These are phyloP conservation scores for Prolemur simus DNA, from an alignment of 2,113 vertebrate genomes.

Conservation along the genomic window DNA sequence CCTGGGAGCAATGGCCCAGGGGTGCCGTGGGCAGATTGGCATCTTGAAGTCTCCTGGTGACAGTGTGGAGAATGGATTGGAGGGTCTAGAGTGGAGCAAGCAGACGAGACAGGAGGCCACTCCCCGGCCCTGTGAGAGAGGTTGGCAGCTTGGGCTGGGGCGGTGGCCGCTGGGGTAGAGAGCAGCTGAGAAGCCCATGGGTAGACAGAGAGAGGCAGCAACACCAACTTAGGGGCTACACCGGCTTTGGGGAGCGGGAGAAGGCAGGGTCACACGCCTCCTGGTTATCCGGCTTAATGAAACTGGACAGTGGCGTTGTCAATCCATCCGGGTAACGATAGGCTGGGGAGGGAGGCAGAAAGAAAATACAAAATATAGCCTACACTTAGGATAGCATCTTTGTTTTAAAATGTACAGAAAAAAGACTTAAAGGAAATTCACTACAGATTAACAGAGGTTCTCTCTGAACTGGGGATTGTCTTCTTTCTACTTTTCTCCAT, in stretches of 20 bases:
- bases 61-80: neutral
- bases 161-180: neutral
- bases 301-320: neutral
- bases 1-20: neutral
- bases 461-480: neutral
- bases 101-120: neutral
- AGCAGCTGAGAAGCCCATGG: neutral
- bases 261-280: neutral
- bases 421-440: neutral
- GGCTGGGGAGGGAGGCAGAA: neutral
- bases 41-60: neutral
- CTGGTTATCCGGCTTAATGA: too few species aligned
- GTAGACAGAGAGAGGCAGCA: neutral
- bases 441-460: neutral
- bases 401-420: neutral
- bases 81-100: neutral
- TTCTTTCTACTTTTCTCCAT: neutral
- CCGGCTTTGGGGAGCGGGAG: neutral
- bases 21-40: neutral
- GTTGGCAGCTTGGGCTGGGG: neutral
- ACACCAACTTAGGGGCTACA: neutral
- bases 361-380: neutral
- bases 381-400: accelerated
- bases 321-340: neutral
- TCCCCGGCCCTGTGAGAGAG: accelerated